These are phyloP conservation scores for Geococcyx californianus DNA, from an alignment of 2,113 vertebrate genomes.

Conservation along the genomic window DNA sequence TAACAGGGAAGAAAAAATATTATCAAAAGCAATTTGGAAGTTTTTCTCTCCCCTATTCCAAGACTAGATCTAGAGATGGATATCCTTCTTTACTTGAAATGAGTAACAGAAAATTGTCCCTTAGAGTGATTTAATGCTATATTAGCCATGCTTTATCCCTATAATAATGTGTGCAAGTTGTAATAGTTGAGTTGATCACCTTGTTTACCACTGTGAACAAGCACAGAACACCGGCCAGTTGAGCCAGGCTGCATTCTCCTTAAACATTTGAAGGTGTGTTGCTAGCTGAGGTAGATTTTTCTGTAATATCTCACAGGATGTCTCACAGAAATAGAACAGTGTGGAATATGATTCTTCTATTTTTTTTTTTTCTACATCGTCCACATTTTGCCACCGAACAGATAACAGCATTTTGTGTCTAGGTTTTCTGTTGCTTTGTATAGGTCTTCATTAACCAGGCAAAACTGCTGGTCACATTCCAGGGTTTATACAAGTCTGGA, in stretches of 20 bases:
- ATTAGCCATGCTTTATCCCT: neutral
- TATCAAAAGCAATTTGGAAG: neutral
- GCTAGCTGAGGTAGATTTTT: neutral
- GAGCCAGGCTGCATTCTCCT: neutral
- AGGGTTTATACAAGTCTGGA: neutral
- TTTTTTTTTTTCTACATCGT: neutral
- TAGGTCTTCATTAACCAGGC: neutral
- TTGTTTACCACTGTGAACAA: neutral
- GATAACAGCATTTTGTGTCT: neutral
- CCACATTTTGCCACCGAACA: neutral
- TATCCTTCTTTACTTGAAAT: neutral
- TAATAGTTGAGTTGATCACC: neutral
- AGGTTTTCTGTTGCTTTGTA: neutral
- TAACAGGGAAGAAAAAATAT: neutral
- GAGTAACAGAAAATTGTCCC: neutral
- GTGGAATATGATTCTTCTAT: neutral
- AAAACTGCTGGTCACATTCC: neutral
- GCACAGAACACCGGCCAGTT: neutral
- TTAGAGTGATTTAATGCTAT: neutral
- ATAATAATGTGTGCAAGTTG: neutral
- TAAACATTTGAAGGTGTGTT: neutral
- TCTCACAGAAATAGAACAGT: neutral
- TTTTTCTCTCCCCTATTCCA: neutral
- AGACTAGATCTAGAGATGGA: neutral
- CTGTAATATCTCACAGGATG: neutral